phyloP scores from a whole-genome alignment of 2,888 invertebrate genomes.

The Eledone cirrhosa region DNA sequence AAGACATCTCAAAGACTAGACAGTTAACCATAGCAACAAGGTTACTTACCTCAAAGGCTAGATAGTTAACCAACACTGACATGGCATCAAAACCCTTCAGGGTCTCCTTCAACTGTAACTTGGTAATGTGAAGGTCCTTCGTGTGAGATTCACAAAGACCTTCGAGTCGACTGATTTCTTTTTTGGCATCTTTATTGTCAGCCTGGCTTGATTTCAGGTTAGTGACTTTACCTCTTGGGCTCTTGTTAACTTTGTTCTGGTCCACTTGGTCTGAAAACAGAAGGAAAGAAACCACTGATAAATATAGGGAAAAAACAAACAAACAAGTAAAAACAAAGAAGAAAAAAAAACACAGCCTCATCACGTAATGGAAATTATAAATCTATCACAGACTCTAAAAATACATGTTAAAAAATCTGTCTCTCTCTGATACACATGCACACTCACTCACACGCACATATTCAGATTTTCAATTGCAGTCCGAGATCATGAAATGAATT shows the following conservation, averaged over 20 bases:
- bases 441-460: too few species aligned
- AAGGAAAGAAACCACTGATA: background rate
- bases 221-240: constrained; percentile 39
- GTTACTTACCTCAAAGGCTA: constrained; percentile 73
- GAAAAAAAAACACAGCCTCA: background rate
- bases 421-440: too few species aligned
- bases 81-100: constrained; percentile 83
- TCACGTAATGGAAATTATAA: too few species aligned
- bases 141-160: constrained; percentile 66
- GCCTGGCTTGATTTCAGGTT: constrained; percentile 7
- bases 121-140: constrained; percentile 63
- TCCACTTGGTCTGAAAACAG: constrained; percentile 34
- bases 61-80: constrained; percentile 84
- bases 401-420: too few species aligned
- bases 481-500: too few species aligned
- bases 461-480: too few species aligned
- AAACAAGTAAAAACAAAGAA: background rate
- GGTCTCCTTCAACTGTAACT: constrained; percentile 67
- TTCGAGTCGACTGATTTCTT: constrained; percentile 65
- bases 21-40: background rate
- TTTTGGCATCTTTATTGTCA: constrained; percentile 32
- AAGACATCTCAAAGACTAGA: too few species aligned
- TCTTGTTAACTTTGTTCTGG: constrained; percentile 48
- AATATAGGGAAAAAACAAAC: background rate
- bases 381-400: too few species aligned